Conservation (phyloP, 2,797 vertebrate species). For the Urosaurus nigricauda region DNA sequence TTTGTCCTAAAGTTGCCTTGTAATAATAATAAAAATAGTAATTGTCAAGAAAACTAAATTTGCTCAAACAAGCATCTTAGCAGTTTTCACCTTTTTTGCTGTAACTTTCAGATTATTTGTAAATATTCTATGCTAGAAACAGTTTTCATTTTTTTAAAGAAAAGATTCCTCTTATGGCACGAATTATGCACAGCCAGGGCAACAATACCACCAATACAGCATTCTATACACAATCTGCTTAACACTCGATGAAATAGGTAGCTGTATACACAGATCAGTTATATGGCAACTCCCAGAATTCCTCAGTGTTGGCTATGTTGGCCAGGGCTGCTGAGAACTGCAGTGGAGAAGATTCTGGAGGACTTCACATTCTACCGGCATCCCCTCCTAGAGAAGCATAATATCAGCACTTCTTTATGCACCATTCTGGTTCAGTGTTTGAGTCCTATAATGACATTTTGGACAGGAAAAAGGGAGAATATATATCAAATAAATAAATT, state of each 20-base stretch:
- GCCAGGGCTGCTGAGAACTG: too few relatives aligned
- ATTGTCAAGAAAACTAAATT: not conserved
- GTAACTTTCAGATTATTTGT: not conserved
- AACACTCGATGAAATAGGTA: not conserved
- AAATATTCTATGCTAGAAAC: not conserved
- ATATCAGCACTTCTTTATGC: not conserved
- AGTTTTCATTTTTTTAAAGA: not conserved
- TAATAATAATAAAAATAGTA: not conserved
- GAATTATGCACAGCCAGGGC: not conserved
- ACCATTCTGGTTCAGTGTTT: not conserved
- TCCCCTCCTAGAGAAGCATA: not conserved
- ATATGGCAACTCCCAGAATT: not conserved
- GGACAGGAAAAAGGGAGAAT: too few relatives aligned
- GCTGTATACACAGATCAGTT: not conserved
- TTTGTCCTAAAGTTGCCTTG: not conserved
- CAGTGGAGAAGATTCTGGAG: too few relatives aligned
- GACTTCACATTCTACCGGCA: too few relatives aligned
- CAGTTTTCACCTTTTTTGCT: too few relatives aligned
- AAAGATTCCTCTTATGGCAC: not conserved
- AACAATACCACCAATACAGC: not conserved
- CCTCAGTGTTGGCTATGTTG: too few relatives aligned
- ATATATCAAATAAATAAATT: too few relatives aligned
- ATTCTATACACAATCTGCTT: not conserved
- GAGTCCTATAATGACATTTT: too few relatives aligned
- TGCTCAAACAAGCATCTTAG: not conserved